Conservation (phyloP, 2,797 vertebrate species). For the Coranthus polyacanthus region DNA sequence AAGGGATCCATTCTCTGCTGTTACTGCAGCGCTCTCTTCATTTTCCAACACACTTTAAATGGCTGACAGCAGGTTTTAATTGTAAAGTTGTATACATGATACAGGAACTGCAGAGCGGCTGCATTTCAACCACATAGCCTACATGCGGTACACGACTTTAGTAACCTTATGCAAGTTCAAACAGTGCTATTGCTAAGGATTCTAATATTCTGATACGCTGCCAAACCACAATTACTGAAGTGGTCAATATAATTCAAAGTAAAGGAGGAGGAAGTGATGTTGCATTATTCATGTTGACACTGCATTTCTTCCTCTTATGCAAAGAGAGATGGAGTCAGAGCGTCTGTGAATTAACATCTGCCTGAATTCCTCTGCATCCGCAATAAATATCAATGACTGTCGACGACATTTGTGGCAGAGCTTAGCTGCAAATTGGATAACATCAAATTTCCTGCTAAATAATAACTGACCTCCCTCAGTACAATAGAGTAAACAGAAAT, state of each 20-base stretch:
- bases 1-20: constrained; percentile 25
- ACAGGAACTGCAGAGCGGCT: not conserved
- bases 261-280: constrained; percentile 28
- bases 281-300: constrained; percentile 20
- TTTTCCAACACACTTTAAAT: not conserved
- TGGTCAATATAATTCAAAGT: constrained; percentile 16
- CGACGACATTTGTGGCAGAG: not conserved
- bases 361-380: constrained; percentile 10
- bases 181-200: too few relatives aligned
- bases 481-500: not conserved
- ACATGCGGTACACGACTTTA: not conserved
- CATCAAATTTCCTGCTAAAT: not conserved
- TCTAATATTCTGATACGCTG: constrained; percentile 5
- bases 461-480: not conserved
- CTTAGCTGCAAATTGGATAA: constrained; percentile 5
- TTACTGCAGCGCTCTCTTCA: not conserved
- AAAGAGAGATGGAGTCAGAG: constrained; percentile 48
- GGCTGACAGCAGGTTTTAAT: not conserved
- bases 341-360: constrained; percentile 31
- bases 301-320: constrained; percentile 48
- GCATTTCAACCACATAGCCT: not conserved
- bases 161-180: too few relatives aligned
- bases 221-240: constrained; percentile 45
- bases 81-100: not conserved
- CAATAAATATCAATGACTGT: constrained; percentile 25